phyloP scores from a whole-genome alignment of 2,888 invertebrate genomes.

The Chymomyza procnemis region DNA sequence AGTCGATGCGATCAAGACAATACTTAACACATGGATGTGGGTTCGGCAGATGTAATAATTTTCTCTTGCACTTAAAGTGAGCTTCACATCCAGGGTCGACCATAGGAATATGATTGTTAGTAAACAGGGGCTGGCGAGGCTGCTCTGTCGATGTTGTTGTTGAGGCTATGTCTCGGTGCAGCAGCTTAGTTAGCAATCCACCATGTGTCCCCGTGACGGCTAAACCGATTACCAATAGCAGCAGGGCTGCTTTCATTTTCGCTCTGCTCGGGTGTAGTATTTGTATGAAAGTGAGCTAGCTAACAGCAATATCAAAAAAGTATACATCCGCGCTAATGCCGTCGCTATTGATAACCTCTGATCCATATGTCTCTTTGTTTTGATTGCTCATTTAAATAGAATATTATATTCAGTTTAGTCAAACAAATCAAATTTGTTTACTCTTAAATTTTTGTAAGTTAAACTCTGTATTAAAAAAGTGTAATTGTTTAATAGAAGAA shows the following conservation, averaged over 20 bases:
- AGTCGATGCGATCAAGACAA: constrained; percentile 63
- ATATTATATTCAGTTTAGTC: not conserved
- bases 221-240: constrained; percentile 22
- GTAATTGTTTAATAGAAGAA: too few species aligned
- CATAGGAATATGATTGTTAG: constrained; percentile 59
- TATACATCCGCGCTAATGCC: not conserved
- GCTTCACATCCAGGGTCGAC: constrained; percentile 54
- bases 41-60: constrained; percentile 48
- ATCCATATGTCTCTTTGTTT: not conserved
- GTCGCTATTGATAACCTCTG: constrained; percentile 34
- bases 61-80: constrained; percentile 59
- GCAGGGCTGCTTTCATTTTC: constrained; percentile 42
- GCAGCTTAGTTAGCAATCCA: constrained; percentile 26
- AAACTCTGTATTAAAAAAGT: too few species aligned
- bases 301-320: not conserved
- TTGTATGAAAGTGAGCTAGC: constrained; percentile 22
- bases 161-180: constrained; percentile 27
- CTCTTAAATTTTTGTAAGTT: too few species aligned
- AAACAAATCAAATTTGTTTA: too few species aligned
- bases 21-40: constrained; percentile 69
- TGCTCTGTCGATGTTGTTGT: constrained; percentile 24
- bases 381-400: not conserved
- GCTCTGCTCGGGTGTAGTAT: constrained; percentile 23
- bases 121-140: constrained; percentile 31
- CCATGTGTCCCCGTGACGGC: constrained; percentile 18